Base-by-base conservation (phyloP, 2,797 vertebrate genomes). In the Dendrocincla fuliginosa region DNA sequence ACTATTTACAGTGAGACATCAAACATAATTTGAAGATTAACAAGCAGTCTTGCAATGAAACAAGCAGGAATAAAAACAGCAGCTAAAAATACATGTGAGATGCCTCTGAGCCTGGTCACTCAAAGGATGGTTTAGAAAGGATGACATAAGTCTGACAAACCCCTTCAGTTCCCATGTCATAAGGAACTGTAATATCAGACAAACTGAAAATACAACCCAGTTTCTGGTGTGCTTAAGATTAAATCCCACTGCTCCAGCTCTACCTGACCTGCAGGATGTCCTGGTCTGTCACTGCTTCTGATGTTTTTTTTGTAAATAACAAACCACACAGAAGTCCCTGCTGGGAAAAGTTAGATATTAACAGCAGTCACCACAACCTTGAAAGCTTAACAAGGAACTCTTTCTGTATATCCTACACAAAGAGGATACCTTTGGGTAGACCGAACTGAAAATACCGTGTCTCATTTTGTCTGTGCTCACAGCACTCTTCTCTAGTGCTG, bases 1-100 rank as follows among this genome's bases (percentile, higher is more conserved):
- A 23, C 56, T 80, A 53, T 84, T 95, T 91, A 83, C 41, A 70
- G 44, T 49, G 75, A 85, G 64, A 87, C 83, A 56, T 89, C 91
- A 89, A 87, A 89, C 49, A 49, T 53, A 64, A 56, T 70, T 70
- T 82, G 90, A 92, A 61, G 77, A 69, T 33, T 50, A 92, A 57
- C 27, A 74, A 71, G 33, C 27, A 77, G 65, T 59, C 69, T 83
- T 77, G 68, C 39, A 88, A 80, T 1, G 41, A 90, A 89, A 74
- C 8, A 52, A 91, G 44, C 33, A 41, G 53, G 30, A 89, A 44
- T 30, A 63, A 59, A 70, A 80, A 30, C 2, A 3, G 17, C 33
- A 63, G 67, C 39, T 71, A 61, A 87, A 86, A 68, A 12, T 19
- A 39, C 7, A 5, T 2, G 3, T 59, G 28, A 73, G 60, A 44